These are phyloP conservation scores for Muricea muricata DNA, from an alignment of 92 coral and sea anemone genomes.

Conservation along the genomic window DNA sequence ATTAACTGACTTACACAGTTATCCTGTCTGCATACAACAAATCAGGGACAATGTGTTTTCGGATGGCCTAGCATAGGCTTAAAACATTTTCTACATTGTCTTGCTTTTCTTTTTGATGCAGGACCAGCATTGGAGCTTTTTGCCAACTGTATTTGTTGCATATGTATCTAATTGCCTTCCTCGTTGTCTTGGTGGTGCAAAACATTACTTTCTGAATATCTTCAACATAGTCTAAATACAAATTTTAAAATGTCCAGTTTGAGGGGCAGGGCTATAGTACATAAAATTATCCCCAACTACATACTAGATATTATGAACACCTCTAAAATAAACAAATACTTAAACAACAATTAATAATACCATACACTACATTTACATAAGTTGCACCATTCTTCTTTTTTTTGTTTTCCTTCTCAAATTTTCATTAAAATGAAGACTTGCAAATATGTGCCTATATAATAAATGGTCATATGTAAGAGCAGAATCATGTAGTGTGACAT, in stretches of 20 bases:
- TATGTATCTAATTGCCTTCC: slow-evolving; percentile 11
- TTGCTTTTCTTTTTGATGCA: slow-evolving; percentile 7
- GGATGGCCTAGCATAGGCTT: too few species aligned
- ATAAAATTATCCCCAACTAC: neutral
- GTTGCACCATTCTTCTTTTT: slow-evolving; percentile 35
- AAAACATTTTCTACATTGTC: slow-evolving; percentile 22
- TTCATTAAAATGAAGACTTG: slow-evolving; percentile 54
- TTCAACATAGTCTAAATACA: slow-evolving; percentile 23
- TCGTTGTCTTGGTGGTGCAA: slow-evolving; percentile 23
- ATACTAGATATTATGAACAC: neutral
- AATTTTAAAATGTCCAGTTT: neutral
- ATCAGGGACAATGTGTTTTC: too few species aligned
- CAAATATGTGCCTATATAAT: slow-evolving; percentile 40
- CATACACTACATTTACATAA: slow-evolving; percentile 4
- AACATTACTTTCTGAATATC: slow-evolving; percentile 29
- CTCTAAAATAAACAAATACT: too few species aligned
- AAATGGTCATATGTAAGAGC: too few species aligned
- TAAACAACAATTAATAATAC: neutral
- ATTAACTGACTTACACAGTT: too few species aligned
- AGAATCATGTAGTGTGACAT: too few species aligned
- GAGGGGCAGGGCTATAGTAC: too few species aligned
- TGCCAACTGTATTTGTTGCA: slow-evolving; percentile 22
- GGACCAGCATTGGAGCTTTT: neutral
- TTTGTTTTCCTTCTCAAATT: slow-evolving; percentile 26
- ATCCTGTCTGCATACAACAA: neutral